phyloP scores from a whole-genome alignment of 2,113 vertebrate genomes.

The Hippocampus barbouri region DNA sequence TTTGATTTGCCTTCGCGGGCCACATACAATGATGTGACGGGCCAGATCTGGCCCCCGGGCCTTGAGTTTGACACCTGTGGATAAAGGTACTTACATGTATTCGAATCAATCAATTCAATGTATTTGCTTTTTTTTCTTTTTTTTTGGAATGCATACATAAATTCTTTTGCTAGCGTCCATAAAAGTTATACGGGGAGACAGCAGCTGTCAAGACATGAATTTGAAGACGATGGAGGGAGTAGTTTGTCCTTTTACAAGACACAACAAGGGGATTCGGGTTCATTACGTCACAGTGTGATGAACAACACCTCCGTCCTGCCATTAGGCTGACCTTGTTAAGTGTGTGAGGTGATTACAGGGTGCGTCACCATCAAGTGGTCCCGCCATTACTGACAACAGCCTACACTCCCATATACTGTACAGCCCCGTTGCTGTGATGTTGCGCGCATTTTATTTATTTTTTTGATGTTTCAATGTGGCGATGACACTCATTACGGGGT shows the following conservation, averaged over 20 bases:
- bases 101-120: not conserved
- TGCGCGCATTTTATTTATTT: conserved; percentile 40
- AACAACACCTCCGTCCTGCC: conserved; percentile 40
- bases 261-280: conserved; percentile 37
- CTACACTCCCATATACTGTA: conserved; percentile 9
- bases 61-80: no score
- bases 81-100: not conserved
- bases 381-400: conserved; percentile 15
- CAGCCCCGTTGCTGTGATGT: conserved; percentile 46
- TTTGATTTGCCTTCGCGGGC: no score
- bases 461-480: conserved; percentile 33
- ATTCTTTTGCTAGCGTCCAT: conserved; percentile 5
- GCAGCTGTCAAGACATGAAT: conserved; percentile 45
- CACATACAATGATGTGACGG: no score
- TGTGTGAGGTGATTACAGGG: conserved; percentile 34
- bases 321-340: conserved; percentile 50
- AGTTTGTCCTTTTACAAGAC: conserved; percentile 38
- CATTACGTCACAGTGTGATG: conserved; percentile 36
- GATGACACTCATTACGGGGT: conserved; percentile 42
- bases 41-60: no score
- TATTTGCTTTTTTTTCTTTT: not conserved
- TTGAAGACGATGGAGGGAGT: conserved; percentile 18
- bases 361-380: conserved; percentile 37
- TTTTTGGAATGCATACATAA: not conserved
- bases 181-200: conserved; percentile 20